A percentile compares a stretch with the other conserved stretches of the same genome.
phyloP scores from a whole-genome alignment of 2,113 vertebrate genomes.

The Eurypyga helias region DNA sequence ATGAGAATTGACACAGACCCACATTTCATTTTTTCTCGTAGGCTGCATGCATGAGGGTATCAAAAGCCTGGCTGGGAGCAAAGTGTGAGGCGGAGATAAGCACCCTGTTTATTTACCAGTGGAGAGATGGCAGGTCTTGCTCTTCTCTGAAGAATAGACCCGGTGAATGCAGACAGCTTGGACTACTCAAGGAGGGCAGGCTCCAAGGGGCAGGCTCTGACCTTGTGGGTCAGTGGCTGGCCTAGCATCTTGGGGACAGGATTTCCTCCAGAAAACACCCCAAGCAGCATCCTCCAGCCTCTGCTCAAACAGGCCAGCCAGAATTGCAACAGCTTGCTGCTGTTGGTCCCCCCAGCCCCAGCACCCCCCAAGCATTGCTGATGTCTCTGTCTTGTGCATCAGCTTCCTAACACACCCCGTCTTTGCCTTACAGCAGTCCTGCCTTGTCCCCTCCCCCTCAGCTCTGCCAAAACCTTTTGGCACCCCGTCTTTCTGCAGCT shows the following conservation, averaged over 20 bases:
- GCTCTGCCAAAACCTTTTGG: not conserved
- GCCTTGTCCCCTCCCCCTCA: not conserved
- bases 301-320: not conserved
- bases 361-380: fast-evolving
- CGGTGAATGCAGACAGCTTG: not conserved
- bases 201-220: not conserved
- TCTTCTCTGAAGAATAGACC: not conserved
- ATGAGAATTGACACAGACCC: not conserved
- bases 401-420: not conserved
- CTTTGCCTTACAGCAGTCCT: not conserved
- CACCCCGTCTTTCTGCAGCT: not conserved
- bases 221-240: not conserved
- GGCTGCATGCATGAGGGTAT: not conserved
- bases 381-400: not conserved
- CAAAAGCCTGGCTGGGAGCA: not conserved
- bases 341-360: fast-evolving
- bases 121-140: not conserved
- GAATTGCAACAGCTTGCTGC: not conserved
- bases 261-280: not conserved
- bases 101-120: not conserved
- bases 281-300: not conserved
- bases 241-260: not conserved
- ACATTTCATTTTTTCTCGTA: not conserved
- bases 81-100: not conserved
- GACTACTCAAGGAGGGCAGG: not conserved